These are phyloP conservation scores for Catostylus mosaicus DNA, from an alignment of 30 jellyfish, hydroid and myxozoan species.

Conservation along the genomic window DNA sequence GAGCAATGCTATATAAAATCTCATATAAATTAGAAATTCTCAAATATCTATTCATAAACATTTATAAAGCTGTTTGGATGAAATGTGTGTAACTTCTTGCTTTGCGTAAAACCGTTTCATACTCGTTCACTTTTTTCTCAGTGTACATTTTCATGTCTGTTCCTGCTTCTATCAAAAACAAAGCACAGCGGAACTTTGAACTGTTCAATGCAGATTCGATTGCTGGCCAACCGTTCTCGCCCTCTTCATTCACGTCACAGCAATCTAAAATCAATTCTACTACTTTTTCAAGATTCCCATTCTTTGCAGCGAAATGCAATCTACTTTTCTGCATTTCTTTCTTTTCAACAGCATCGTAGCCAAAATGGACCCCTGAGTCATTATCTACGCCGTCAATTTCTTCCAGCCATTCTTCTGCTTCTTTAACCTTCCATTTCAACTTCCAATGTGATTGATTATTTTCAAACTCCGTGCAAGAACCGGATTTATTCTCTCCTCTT, in stretches of 20 bases:
- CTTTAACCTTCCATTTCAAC: not conserved
- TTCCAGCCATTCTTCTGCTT: not conserved
- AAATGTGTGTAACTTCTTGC: constrained; percentile 38
- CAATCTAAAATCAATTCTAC: constrained; percentile 39
- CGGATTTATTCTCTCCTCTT: not conserved
- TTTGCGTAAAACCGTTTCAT: constrained; percentile 7
- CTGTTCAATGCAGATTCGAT: constrained; percentile 36
- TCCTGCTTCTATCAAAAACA: constrained; percentile 75
- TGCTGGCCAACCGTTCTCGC: constrained; percentile 71
- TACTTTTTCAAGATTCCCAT: constrained; percentile 58
- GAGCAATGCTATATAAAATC: no score
- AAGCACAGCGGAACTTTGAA: constrained; percentile 58
- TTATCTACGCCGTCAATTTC: not conserved
- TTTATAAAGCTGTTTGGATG: constrained; percentile 46
- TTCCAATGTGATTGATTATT: not conserved
- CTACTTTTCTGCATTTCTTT: not conserved
- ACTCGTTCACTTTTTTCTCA: constrained; percentile 36
- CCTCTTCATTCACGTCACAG: constrained; percentile 31
- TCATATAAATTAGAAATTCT: no score
- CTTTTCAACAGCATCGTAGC: not conserved
- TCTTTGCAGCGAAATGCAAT: constrained; percentile 50
- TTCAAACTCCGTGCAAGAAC: not conserved
- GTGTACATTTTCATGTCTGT: constrained; percentile 51
- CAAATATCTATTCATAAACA: not conserved
- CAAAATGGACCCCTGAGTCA: constrained; percentile 35